These are phyloP conservation scores for Ceratina japonica DNA, from an alignment of 1,140 invertebrate species.

Conservation along the genomic window DNA sequence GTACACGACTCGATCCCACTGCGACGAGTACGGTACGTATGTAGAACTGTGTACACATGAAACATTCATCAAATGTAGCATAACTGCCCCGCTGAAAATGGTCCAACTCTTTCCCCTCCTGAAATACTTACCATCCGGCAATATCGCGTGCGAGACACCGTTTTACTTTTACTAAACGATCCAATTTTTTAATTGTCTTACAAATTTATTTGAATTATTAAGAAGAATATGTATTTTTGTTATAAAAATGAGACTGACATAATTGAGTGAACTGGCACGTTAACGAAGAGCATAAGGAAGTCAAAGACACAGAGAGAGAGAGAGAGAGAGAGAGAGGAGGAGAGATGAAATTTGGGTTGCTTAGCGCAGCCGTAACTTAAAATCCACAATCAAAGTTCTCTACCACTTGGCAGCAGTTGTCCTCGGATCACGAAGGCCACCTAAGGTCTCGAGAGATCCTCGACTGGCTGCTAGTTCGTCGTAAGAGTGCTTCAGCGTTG, in stretches of 20 bases:
- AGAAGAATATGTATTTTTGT: too few species aligned
- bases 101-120: background rate
- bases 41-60: background rate
- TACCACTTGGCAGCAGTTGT: constrained; percentile 50
- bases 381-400: constrained; percentile 57
- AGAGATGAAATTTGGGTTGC: constrained; percentile 26
- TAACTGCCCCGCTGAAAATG: background rate
- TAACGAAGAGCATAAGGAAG: background rate
- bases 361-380: constrained; percentile 49
- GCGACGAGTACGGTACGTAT: constrained; percentile 4
- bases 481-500: constrained; percentile 53
- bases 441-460: constrained; percentile 62
- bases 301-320: constrained; percentile 1
- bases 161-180: background rate
- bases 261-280: constrained; percentile 27
- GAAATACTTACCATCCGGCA: background rate
- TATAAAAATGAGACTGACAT: background rate
- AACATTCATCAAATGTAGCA: background rate
- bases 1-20: background rate
- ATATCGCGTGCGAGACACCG: background rate
- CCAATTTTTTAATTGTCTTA: too few species aligned
- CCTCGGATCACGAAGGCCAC: constrained; percentile 58
- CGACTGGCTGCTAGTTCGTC: constrained; percentile 57
- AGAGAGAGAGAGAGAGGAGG: constrained; percentile 27
- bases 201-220: too few species aligned